phyloP scores from a whole-genome alignment of 1,140 invertebrate species.

The Bombus impatiens region DNA sequence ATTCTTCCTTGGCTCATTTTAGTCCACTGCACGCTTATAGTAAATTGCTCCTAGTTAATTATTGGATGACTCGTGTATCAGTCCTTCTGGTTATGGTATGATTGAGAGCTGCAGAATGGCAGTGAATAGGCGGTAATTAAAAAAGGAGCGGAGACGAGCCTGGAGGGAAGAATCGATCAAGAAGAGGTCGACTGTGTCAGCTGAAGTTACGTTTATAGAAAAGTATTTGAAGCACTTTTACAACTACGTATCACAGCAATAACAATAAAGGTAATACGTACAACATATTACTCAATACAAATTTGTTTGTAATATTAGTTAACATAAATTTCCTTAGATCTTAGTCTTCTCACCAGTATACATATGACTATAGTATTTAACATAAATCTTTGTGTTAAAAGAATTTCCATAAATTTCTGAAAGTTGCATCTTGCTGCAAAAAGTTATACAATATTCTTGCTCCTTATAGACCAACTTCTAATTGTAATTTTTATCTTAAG shows the following conservation, averaged over 20 bases:
- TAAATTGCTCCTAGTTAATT: not conserved
- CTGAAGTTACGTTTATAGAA: not conserved
- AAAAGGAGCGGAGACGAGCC: not conserved
- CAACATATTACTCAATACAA: not conserved
- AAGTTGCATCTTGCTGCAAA: not conserved
- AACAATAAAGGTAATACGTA: not conserved
- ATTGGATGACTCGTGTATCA: not conserved
- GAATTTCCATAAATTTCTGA: too few relatives aligned
- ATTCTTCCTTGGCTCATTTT: not conserved
- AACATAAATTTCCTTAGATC: too few relatives aligned
- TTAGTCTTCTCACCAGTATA: too few relatives aligned
- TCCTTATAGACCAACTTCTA: not conserved
- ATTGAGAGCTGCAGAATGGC: not conserved
- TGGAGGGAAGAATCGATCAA: not conserved
- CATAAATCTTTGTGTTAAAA: too few relatives aligned
- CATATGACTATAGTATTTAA: too few relatives aligned
- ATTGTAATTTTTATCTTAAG: not conserved
- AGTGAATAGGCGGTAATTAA: constrained; percentile 1
- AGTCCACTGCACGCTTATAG: not conserved
- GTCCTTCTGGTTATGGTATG: not conserved
- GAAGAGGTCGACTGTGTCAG: not conserved
- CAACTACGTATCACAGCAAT: not conserved
- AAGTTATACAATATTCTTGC: not conserved
- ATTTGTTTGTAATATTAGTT: too few relatives aligned
- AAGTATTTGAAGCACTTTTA: not conserved